phyloP scores from a whole-genome alignment of 1,140 invertebrate species.

The Ectropis grisescens region DNA sequence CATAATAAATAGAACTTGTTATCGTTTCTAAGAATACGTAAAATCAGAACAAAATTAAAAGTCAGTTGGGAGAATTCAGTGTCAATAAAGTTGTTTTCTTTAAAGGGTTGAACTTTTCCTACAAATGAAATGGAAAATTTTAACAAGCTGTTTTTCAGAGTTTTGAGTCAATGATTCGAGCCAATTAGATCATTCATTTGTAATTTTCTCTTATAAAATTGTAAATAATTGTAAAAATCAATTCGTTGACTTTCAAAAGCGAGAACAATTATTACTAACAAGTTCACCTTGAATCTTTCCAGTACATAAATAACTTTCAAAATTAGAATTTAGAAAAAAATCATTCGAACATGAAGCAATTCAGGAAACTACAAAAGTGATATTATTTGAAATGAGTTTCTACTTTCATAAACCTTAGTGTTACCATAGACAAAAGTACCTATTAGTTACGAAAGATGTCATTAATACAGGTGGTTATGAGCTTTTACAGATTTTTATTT shows the following conservation, averaged over 20 bases:
- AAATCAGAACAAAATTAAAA: too few relatives aligned
- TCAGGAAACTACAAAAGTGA: too few relatives aligned
- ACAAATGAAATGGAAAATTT: constrained; percentile 63
- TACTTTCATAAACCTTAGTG: too few relatives aligned
- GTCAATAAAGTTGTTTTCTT: constrained; percentile 13
- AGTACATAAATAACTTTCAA: neutral
- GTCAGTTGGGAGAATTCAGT: neutral
- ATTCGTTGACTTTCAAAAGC: neutral
- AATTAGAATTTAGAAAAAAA: neutral
- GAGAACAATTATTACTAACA: neutral
- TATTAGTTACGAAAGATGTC: too few relatives aligned
- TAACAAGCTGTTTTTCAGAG: constrained; percentile 42
- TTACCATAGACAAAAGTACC: too few relatives aligned
- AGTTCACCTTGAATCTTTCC: neutral
- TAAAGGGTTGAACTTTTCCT: constrained; percentile 50
- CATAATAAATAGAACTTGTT: too few relatives aligned
- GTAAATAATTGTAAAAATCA: neutral
- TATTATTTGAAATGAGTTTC: too few relatives aligned
- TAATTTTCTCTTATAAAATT: constrained; percentile 6
- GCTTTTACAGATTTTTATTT: too few relatives aligned
- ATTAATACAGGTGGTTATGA: too few relatives aligned
- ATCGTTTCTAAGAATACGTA: too few relatives aligned
- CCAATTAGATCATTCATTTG: constrained; percentile 42
- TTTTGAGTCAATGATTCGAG: constrained; percentile 32
- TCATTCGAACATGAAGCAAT: neutral